A percentile compares a stretch with the other conserved stretches of the same genome.
phyloP scores from a whole-genome alignment of 2,888 invertebrate genomes.

The Drosophila recens region DNA sequence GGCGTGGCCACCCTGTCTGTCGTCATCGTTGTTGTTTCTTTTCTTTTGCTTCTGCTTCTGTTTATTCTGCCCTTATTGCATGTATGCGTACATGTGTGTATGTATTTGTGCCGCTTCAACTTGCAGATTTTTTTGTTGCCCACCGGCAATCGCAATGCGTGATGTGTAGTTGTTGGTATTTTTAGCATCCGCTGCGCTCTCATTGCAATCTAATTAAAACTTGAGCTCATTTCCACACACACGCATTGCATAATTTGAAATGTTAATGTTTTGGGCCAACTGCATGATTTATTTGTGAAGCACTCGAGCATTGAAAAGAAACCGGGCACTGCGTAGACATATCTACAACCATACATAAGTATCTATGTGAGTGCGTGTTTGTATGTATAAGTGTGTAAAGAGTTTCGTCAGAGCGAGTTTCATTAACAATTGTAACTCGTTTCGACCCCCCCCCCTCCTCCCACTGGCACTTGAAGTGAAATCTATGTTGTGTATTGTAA shows the following conservation, averaged over 20 bases:
- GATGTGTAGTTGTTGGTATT: conserved; percentile 48
- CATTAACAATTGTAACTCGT: conserved; percentile 42
- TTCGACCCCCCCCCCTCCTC: conserved; percentile 5
- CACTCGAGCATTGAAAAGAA: conserved; percentile 63
- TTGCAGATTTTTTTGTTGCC: conserved; percentile 18
- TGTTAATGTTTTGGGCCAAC: conserved; percentile 37
- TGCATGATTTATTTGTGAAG: conserved; percentile 37
- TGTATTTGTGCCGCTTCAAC: conserved; percentile 13
- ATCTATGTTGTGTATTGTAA: conserved; percentile 50
- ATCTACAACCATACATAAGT: background rate
- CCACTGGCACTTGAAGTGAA: conserved; percentile 18
- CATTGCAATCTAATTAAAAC: conserved; percentile 77
- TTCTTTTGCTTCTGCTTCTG: conserved; percentile 4
- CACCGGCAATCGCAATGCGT: conserved; percentile 50
- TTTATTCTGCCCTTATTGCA: conserved; percentile 21
- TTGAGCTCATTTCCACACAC: conserved; percentile 70
- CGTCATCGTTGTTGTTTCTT: background rate
- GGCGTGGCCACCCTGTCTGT: conserved; percentile 26
- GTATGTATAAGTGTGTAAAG: conserved; percentile 12
- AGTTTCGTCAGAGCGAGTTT: conserved; percentile 40
- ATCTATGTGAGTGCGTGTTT: background rate
- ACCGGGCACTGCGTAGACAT: conserved; percentile 11
- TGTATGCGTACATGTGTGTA: background rate
- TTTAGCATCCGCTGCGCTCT: conserved; percentile 61
- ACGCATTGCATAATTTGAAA: conserved; percentile 72